Base-by-base conservation (phyloP, 1,140 invertebrate genomes). In the Hetaerina americana region DNA sequence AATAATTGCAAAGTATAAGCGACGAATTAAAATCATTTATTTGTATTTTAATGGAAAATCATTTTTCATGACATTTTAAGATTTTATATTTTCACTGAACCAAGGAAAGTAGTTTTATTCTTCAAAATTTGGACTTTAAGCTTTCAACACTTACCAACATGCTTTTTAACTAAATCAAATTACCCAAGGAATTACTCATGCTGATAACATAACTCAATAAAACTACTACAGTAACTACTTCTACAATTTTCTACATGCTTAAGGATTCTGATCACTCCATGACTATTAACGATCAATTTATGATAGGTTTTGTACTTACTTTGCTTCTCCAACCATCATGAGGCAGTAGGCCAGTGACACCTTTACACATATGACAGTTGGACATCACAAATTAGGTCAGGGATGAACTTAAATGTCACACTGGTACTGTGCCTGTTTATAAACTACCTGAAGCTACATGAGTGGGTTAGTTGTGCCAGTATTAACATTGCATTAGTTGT, bases 351-450 rank as follows among this genome's bases (percentile, higher is more conserved):
- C 2, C 15, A 5, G 40, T 57, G 22, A 12, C 40, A 70, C 28
- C 28, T 26, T 70, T 27, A 71, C 49, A 71, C 70, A 66, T 66
- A 66, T 67, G 27, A 71, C 57, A 71, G 70, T 22, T 25, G 70
- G 27, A 71, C 70, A 71, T 71, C 70, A 71, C 70, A 71, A 28
- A 29, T 71, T 67, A 71, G 66, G 70, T 57, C 66, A 66, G 70
- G 70, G 26, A 29, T 71, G 70, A 22, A 66, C 66, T 26, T 70
- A 49, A 57, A 57, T 57, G 40, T 57, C 40, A 57, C 40, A 57
- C 40, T 57, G 40, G 40, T 57, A 18, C 40, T 57, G 40, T 5
- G 40, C 40, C 40, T 57, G 40, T 57, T 57, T 57, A 57, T 57
- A 57, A 57, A n/a, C 40, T 57, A 57, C 40, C 40, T 57, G 40